Percentiles rank a stretch among this genome's conserved stretches.
Evolutionary conservation across 2,888 invertebrate species (phyloP).

Genomic region (Apamea sordens): DNA sequence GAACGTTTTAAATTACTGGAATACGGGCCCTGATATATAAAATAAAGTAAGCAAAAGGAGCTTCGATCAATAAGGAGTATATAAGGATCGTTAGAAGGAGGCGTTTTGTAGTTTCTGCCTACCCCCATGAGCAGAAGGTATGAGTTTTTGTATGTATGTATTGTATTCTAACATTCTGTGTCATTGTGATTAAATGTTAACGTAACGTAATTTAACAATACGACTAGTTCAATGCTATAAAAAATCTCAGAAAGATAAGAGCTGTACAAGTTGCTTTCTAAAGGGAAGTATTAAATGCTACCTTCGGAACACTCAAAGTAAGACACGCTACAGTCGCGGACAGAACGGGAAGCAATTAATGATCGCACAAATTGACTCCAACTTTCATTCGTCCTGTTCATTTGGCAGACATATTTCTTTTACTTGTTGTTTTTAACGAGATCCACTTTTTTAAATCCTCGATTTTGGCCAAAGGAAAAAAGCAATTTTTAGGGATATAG

Average conservation of each 20-base stretch:
- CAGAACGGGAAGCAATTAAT: slow-evolving; percentile 52
- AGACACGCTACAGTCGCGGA: slow-evolving; percentile 19
- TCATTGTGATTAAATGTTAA: neutral
- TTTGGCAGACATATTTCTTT: slow-evolving; percentile 33
- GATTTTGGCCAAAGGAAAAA: neutral
- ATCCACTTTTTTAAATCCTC: neutral
- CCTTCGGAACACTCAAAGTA: slow-evolving; percentile 10
- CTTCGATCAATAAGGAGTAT: too few relatives aligned
- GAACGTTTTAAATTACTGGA: too few relatives aligned
- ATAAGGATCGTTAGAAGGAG: too few relatives aligned
- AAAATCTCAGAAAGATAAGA: neutral
- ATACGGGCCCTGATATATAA: too few relatives aligned
- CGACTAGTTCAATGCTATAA: too few relatives aligned
- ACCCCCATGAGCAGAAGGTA: too few relatives aligned
- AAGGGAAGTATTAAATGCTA: slow-evolving; percentile 24
- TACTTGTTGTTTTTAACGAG: slow-evolving; percentile 33
- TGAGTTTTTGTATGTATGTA: too few relatives aligned
- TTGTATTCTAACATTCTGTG: too few relatives aligned
- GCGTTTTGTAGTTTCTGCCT: too few relatives aligned
- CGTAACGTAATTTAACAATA: neutral
- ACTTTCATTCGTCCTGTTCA: slow-evolving; percentile 39
- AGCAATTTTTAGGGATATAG: too few relatives aligned
- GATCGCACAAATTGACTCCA: slow-evolving; percentile 44
- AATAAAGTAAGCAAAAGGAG: too few relatives aligned
- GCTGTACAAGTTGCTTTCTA: neutral